Evolutionary conservation across 2,797 vertebrate genomes (phyloP), one percentile per base, ranked within the genome.

Genomic region (Mormyrus proboscirostris): DNA sequence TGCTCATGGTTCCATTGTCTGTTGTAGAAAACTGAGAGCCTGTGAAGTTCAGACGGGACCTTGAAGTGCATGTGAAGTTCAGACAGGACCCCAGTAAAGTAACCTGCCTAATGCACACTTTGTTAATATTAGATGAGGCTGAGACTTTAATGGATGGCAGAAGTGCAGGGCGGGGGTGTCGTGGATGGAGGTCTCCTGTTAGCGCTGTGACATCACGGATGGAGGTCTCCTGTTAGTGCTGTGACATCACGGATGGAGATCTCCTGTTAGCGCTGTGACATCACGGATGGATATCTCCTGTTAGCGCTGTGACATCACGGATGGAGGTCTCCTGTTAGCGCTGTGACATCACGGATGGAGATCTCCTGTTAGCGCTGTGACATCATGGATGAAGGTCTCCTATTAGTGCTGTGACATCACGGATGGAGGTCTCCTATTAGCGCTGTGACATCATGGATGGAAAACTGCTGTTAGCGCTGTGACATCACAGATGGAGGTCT

Each of bases 41-140:
- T 89, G 41, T 88, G 87, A 88, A 87, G 90, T 10, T 53, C 6
- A 65, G 38, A 25, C 47, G 91, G 49, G 14, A 49, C 92, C 3
- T 86, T 59, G 55, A 76, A 91, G 83, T 62, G 79, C 87, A 50
- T 89, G 51, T 88, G 87, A 85, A 87, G 90, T 8, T 55, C 14
- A 88, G 57, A 22, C 51, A 91, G 50, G 9, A 41, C 92, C 4
- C 29, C 25, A 4, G 44, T 93, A 92, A 89, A 92, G 93, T 90
- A 89, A 92, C 50, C 82, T 90, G 69, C 92, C 94, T 93, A 92
- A 93, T 90, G 91, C 79, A 93, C 89, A 83, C 91, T 89, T 89
- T 90, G 92, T 95, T 94, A 95, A 95, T 96, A 95, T 94, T 95
- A 86, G 90, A 94, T 95, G 90, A 95, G 90, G 12, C 79, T 86